phyloP scores from a whole-genome alignment of 2,113 vertebrate species.

The Strigops habroptila region DNA sequence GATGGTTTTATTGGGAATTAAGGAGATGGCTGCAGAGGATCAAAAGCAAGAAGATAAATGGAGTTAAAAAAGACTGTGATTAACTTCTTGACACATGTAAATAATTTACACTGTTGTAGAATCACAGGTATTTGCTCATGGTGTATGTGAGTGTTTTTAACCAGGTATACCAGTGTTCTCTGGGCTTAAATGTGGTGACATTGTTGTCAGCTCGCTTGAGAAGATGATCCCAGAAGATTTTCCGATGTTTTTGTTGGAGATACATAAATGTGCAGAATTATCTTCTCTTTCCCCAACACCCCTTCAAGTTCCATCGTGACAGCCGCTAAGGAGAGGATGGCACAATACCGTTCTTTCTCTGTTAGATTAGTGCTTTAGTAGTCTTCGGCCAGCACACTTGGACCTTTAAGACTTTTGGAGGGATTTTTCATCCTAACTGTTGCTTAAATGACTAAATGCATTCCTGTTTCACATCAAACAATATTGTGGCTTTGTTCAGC shows the following conservation, averaged over 20 bases:
- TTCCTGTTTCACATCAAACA: background rate
- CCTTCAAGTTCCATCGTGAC: background rate
- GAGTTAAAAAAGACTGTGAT: background rate
- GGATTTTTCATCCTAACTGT: background rate
- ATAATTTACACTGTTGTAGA: background rate
- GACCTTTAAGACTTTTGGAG: background rate
- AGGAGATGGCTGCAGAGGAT: background rate
- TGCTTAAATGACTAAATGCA: background rate
- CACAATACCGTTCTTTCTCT: background rate
- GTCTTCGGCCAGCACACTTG: background rate
- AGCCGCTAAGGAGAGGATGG: background rate
- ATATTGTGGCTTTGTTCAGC: background rate
- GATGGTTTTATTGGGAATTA: background rate
- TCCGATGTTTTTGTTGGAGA: background rate
- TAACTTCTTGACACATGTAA: background rate
- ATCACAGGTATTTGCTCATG: background rate
- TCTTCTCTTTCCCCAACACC: background rate
- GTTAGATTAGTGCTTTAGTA: background rate
- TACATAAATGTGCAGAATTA: background rate
- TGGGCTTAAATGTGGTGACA: background rate
- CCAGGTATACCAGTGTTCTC: background rate
- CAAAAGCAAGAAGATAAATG: background rate
- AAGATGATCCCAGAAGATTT: background rate
- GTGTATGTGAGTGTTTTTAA: background rate
- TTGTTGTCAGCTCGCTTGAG: background rate